Evolutionary conservation across 2,888 invertebrate genomes (phyloP), one percentile per base, ranked within the genome.

Genomic region (Acanthosepion esculentum): DNA sequence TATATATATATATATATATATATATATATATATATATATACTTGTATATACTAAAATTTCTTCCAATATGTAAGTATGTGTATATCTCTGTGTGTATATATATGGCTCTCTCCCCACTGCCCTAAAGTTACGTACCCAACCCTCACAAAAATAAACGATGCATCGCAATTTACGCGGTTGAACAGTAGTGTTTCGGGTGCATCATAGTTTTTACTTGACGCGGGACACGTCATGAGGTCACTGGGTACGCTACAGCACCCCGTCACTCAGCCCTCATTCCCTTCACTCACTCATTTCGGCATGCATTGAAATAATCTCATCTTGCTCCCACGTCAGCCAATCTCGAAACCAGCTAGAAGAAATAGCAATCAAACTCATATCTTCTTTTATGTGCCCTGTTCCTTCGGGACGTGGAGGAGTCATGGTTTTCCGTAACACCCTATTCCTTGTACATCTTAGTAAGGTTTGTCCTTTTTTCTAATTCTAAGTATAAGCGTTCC

Each of bases 181-280:
- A 78, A 78, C n/a, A 33, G 33, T 78, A n/a, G 78, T 78, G 15
- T 33, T 59, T n/a, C 64, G 23, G 23, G 78, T 78, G 78, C 78
- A 78, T n/a, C 78, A 78, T 78, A 78, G 78, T 78, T n/a, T 78
- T 78, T 12, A n/a, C 78, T 78, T 78, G n/a, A 78, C 78, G 78
- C 78, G 12, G 33, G 78, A 78, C 78, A 78, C 78, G n/a, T 12
- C n/a, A 78, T 8, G n/a, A 78, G 33, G 78, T 78, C 78, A 78
- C n/a, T 78, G n/a, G n/a, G 78, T 78, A 33, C 78, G 33, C n/a
- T n/a, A 15, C 78, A 26, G 59, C 59, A 29, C 78, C 0, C 12
- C 7, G n/a, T 15, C 78, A 12, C n/a, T 15, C 78, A n/a, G n/a
- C 78, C 20, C 55, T 55, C 20, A 5, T n/a, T 78, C 78, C 0